Base-by-base conservation (phyloP, 2,113 vertebrate genomes). In the Ariopsis seemanni region DNA sequence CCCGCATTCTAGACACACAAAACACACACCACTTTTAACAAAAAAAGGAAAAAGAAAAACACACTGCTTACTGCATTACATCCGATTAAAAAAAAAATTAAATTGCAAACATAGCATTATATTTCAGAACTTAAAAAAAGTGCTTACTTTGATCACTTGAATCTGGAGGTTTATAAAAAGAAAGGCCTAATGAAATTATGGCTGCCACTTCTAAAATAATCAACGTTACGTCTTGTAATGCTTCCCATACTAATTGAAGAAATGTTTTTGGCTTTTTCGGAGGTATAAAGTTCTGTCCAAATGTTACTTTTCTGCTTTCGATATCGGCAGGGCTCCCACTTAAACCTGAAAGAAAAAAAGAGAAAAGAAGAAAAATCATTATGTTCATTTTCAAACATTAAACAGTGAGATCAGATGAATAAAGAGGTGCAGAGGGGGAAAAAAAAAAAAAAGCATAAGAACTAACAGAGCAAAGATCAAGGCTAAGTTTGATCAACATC, bases 211-310 rank as follows among this genome's bases (percentile, higher is more conserved):
- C 98, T 94, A 99, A 96, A 94, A 99, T 99, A 95, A 99, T 99
- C 95, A 99, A 96, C 69, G 98, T 99, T 95, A 99, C 98, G 27
- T 99, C 98, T 94, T 99, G 98, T 94, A 99, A 96, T 90, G 98
- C 98, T 97, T 99, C 98, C 98, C 98, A 99, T 93, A 99, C 98
- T 99, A 99, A 98, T 80, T 99, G 98, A 96, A 99, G 97, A 97
- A 99, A 99, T 78, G 98, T 99, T 98, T 99, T 99, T 97, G 98
- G 96, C 96, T 99, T 99, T 97, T 99, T 99, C 94, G 98, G 98
- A 95, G 98, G 98, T 98, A 99, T 99, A 93, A 98, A 94, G 94
- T 99, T 99, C 94, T 97, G 94, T 94, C 98, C 98, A 96, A 97
- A 99, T 91, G 92, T 95, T 94, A 94, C 93, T 97, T 97, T 96